These are phyloP conservation scores for Siniperca chuatsi DNA, from an alignment of 2,113 vertebrate species.

Conservation along the genomic window DNA sequence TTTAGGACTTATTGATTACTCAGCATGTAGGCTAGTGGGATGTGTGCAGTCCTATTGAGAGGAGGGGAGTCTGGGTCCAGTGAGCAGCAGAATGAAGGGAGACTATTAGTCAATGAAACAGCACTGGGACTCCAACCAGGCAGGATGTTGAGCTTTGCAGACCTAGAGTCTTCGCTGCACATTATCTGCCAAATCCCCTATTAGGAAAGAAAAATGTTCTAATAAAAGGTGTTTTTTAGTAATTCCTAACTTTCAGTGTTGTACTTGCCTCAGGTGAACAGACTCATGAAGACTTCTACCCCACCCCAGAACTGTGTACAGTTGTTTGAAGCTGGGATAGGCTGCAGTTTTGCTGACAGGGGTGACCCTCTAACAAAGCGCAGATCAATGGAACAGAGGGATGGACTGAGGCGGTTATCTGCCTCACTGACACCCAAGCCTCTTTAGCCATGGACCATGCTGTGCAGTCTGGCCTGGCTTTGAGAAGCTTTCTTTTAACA, in stretches of 20 bases:
- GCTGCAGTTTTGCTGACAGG: slow-evolving; percentile 57
- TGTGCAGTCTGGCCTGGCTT: slow-evolving; percentile 37
- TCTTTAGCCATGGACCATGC: slow-evolving; percentile 46
- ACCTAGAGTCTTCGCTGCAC: slow-evolving; percentile 40
- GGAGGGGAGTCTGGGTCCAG: slow-evolving; percentile 31
- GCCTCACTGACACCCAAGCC: slow-evolving; percentile 39
- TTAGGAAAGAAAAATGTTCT: slow-evolving; percentile 58
- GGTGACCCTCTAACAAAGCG: slow-evolving; percentile 56
- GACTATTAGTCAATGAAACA: slow-evolving; percentile 62
- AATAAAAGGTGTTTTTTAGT: slow-evolving; percentile 34
- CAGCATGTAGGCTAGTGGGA: slow-evolving; percentile 31
- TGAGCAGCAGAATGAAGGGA: slow-evolving; percentile 54
- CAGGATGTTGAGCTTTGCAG: slow-evolving; percentile 55
- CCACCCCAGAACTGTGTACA: neutral
- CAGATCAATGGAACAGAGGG: slow-evolving; percentile 50
- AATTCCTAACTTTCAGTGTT: slow-evolving; percentile 33
- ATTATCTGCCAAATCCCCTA: slow-evolving; percentile 58
- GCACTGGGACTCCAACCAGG: slow-evolving; percentile 59
- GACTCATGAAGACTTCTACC: slow-evolving; percentile 10
- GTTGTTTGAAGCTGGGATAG: slow-evolving; percentile 45
- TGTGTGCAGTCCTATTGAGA: slow-evolving; percentile 28
- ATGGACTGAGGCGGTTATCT: slow-evolving; percentile 39
- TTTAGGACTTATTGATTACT: slow-evolving; percentile 58
- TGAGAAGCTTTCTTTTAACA: slow-evolving; percentile 38
- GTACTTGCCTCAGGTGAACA: slow-evolving; percentile 49